A percentile compares a stretch with the other conserved stretches of the same genome.
These are phyloP conservation scores for Leptoteleia sp. DNA, from an alignment of 1,140 invertebrate species.

Conservation along the genomic window DNA sequence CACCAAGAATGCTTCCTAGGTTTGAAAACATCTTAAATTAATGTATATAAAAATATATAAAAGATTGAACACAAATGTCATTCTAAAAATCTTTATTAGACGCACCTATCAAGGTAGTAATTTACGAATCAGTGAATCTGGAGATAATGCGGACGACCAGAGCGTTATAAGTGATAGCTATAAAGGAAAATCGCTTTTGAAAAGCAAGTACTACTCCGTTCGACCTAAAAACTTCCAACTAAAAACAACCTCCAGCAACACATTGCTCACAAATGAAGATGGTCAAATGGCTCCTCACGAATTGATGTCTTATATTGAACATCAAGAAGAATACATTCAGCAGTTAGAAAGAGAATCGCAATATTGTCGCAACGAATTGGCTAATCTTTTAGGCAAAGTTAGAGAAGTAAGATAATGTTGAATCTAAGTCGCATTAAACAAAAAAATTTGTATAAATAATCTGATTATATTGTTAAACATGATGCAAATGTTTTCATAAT, in stretches of 20 bases:
- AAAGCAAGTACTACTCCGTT: constrained; percentile 49
- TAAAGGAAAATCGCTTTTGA: constrained; percentile 47
- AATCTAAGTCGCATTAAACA: no score
- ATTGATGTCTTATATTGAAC: constrained; percentile 87
- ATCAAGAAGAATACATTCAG: constrained; percentile 92
- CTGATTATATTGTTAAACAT: no score
- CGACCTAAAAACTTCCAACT: constrained; percentile 31
- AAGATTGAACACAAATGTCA: no score
- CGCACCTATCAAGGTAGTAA: constrained; percentile 66
- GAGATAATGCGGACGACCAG: constrained; percentile 72
- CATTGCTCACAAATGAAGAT: constrained; percentile 38
- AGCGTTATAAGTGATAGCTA: constrained; percentile 71
- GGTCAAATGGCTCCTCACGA: constrained; percentile 78
- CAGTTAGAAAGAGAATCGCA: constrained; percentile 90
- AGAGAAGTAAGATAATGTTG: constrained; percentile 83
- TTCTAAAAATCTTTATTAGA: constrained; percentile 28
- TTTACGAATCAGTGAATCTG: constrained; percentile 69
- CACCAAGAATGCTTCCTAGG: constrained; percentile 80
- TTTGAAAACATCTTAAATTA: constrained; percentile 20
- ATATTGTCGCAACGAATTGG: constrained; percentile 88
- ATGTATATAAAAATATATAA: neutral
- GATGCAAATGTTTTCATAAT: no score
- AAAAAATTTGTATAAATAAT: no score
- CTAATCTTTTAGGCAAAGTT: constrained; percentile 88
- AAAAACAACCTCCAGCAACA: constrained; percentile 34